phyloP scores from a whole-genome alignment of 2,113 vertebrate genomes.

The Tamias sibiricus region DNA sequence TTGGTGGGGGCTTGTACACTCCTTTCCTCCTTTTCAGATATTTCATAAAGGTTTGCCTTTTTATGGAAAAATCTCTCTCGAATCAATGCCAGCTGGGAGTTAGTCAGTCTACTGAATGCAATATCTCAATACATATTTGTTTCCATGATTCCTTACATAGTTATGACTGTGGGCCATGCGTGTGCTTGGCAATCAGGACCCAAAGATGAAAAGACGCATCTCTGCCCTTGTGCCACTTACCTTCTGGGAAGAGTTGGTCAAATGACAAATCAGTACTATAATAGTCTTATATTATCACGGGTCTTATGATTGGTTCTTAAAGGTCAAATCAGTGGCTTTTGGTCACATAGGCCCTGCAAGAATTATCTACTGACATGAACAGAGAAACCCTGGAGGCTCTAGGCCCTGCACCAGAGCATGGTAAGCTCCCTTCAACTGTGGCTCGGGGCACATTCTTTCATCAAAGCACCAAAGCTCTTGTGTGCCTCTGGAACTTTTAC shows the following conservation, averaged over 20 bases:
- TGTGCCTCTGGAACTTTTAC: not conserved
- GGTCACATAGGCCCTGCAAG: not conserved
- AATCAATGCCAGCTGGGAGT: not conserved
- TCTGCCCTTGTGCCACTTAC: not conserved
- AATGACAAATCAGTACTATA: not conserved
- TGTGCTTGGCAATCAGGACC: not conserved
- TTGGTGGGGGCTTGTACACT: not conserved
- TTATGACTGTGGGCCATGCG: not conserved
- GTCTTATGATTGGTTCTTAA: not conserved
- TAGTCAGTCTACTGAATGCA: not conserved
- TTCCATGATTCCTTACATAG: not conserved
- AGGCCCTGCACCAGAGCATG: not conserved
- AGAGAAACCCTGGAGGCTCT: not conserved
- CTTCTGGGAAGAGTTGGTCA: not conserved
- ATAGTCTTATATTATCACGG: not conserved
- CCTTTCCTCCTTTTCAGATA: not conserved
- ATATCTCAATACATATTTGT: not conserved
- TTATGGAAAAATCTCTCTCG: not conserved
- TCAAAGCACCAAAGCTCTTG: not conserved
- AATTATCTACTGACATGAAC: not conserved
- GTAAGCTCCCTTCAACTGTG: not conserved
- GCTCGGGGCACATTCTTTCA: not conserved
- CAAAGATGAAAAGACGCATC: not conserved
- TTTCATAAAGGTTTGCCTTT: not conserved
- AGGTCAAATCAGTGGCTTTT: not conserved